These are phyloP conservation scores for Apostichopus californicus DNA, from an alignment of 35 echinoderm and acorn worm species.

Conservation along the genomic window DNA sequence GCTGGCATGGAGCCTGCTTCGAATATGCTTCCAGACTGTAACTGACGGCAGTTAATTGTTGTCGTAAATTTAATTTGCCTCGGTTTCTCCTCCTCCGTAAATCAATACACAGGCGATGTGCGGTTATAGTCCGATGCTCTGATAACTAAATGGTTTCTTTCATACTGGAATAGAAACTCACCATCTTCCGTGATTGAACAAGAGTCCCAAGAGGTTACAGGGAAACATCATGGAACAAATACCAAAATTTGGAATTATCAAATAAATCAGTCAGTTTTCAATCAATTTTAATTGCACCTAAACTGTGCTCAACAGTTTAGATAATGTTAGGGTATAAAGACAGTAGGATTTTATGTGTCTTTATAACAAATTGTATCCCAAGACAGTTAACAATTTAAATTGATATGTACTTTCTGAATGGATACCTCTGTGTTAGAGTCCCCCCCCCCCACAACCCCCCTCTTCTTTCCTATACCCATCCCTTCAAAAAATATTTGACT, in stretches of 20 bases:
- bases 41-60: constrained; percentile 45
- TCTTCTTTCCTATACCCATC: too few species aligned
- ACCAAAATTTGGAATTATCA: not conserved
- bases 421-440: too few species aligned
- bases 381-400: too few species aligned
- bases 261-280: constrained; percentile 14
- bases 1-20: not conserved
- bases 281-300: not conserved
- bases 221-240: not conserved
- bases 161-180: not conserved
- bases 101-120: not conserved
- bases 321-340: too few species aligned
- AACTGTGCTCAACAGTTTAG: not conserved
- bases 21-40: constrained; percentile 8
- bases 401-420: too few species aligned
- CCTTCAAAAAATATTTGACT: too few species aligned
- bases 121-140: not conserved
- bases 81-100: constrained; percentile 5
- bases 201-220: not conserved
- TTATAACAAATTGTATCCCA: too few species aligned
- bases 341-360: too few species aligned
- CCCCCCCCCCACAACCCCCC: too few species aligned
- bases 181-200: not conserved
- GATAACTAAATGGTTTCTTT: not conserved
- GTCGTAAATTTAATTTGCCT: constrained; percentile 46